Conservation (phyloP, 1,140 invertebrate species). For the Thalassaphorura encarpata region DNA sequence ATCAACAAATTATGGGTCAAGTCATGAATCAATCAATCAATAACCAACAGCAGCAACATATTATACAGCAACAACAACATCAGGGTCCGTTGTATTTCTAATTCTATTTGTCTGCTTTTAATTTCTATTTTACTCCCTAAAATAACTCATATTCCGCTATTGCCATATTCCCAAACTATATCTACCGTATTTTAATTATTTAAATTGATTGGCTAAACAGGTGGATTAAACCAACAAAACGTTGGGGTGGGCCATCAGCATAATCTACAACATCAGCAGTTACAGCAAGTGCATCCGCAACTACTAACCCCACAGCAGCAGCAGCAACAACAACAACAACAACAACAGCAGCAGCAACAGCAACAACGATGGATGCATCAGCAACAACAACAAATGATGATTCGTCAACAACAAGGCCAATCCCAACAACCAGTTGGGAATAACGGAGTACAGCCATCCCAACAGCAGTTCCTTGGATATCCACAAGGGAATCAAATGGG, state of each 20-base stretch:
- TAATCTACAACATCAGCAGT: conserved; percentile 31
- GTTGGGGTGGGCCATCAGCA: conserved; percentile 34
- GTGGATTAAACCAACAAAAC: conserved; percentile 21
- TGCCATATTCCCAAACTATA: no score
- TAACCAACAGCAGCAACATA: conserved; percentile 41
- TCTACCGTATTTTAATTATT: conserved; percentile 28
- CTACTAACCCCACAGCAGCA: conserved; percentile 43
- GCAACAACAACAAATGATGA: conserved; percentile 38
- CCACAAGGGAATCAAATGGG: conserved; percentile 46
- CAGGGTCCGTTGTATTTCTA: conserved; percentile 25
- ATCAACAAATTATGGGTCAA: conserved; percentile 21
- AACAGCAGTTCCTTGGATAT: conserved; percentile 43
- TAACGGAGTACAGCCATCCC: conserved; percentile 6
- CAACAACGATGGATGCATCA: conserved; percentile 40
- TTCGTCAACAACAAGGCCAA: conserved; percentile 32
- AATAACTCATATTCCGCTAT: no score
- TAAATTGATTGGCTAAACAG: conserved; percentile 13
- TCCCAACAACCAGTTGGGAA: conserved; percentile 24
- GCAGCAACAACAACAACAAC: conserved; percentile 39
- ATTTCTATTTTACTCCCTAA: no score
- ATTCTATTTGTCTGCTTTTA: no score
- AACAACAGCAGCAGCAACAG: conserved; percentile 40
- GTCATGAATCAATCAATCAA: conserved; percentile 16
- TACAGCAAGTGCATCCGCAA: conserved; percentile 40
- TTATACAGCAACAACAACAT: conserved; percentile 48